Base-by-base conservation (phyloP, 2,113 vertebrate species). In the Coreoperca whiteheadi region DNA sequence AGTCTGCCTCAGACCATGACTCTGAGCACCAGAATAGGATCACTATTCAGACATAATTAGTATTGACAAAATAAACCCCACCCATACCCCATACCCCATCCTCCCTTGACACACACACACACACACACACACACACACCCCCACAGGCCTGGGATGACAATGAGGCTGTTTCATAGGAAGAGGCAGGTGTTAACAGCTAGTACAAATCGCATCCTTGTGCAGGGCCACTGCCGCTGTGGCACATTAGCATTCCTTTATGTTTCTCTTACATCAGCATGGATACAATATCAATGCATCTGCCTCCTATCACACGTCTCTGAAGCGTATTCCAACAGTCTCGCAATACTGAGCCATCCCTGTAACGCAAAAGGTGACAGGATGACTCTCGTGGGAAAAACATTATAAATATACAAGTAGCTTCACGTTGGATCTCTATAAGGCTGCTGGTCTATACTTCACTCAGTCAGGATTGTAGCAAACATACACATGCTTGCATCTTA, bases 201-300 rank as follows among this genome's bases (percentile, higher is more conserved):
- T 78, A 94, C 91, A 95, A 89, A 94, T 93, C 87, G 78, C 84
- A 91, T 82, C 88, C 88, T 93, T 94, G 93, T 93, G 87, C 60
- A 72, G 74, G 70, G 76, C 81, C 65, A 48, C 77, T 88, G 89
- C 89, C 83, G 77, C 85, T 86, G 65, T 75, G 46, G 56, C 85
- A 88, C 90, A 95, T 95, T 92, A 92, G 85, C 90, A 95, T 95
- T 93, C 90, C 71, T 60, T 61, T 69, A 83, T 87, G 79, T 79
- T 86, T 81, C 80, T 74, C 85, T 82, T 67, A 82, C 84, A 85
- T 83, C 85, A 84, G 73, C 81, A 77, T 14, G 50, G 23, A n/a
- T 64, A 73, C 82, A 51, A 60, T 51, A 66, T 81, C 79, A 82
- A 81, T 65, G 84, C 69, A 83, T 84, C 76, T n/a, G 21, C 76